Conservation (phyloP, 1,140 invertebrate species). For the Drosophila ironensis region DNA sequence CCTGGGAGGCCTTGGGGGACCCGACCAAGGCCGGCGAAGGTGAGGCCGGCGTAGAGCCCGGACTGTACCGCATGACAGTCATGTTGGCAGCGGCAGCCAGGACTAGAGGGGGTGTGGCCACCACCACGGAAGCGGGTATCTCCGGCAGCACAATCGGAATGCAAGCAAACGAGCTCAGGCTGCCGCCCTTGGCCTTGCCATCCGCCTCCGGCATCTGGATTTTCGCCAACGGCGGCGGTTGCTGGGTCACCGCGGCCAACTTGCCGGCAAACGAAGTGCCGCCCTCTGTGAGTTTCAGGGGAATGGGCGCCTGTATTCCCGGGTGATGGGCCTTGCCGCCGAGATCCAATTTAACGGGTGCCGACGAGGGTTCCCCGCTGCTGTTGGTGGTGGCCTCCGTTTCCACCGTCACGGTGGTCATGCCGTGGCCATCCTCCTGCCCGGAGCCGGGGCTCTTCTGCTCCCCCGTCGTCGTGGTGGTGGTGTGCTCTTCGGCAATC, state of each 20-base stretch:
- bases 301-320: constrained; percentile 55
- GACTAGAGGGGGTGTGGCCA: constrained; percentile 40
- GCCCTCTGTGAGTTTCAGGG: constrained; percentile 36
- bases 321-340: constrained; percentile 26
- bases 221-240: constrained; percentile 22
- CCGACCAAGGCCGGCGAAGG: constrained; percentile 14
- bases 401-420: constrained; percentile 12
- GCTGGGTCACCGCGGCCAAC: constrained; percentile 3
- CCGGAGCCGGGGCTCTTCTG: constrained; percentile 54
- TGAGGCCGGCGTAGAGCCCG: constrained; percentile 8
- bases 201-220: background rate
- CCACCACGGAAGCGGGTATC: constrained; percentile 71
- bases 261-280: constrained; percentile 30
- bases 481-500: constrained; percentile 45
- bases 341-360: constrained; percentile 57
- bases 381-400: constrained; percentile 41
- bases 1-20: constrained; percentile 26
- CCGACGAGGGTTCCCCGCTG: constrained; percentile 17
- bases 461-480: constrained; percentile 46
- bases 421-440: constrained; percentile 22
- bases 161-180: constrained; percentile 19
- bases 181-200: background rate
- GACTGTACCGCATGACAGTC: constrained; percentile 39
- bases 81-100: constrained; percentile 40
- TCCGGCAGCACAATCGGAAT: constrained; percentile 73